Evolutionary conservation across 1,140 invertebrate species (phyloP).

Genomic region (Papilio glaucus): DNA sequence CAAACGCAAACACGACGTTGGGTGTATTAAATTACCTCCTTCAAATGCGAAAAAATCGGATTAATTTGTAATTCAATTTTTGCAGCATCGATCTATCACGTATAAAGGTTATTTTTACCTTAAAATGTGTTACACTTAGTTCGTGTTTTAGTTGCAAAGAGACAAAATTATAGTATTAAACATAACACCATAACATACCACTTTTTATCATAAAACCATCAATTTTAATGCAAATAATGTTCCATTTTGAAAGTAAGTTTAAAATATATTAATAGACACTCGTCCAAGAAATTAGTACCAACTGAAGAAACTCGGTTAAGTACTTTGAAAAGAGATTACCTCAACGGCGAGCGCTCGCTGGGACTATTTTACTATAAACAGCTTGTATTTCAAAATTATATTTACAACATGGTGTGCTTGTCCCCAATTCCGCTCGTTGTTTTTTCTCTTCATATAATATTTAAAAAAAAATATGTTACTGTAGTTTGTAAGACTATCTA

Average conservation of each 20-base stretch:
- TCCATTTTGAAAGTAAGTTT: neutral
- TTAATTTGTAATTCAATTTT: no score
- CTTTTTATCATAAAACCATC: no score
- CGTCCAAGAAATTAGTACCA: slow-evolving; percentile 6
- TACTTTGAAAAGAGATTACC: slow-evolving; percentile 5
- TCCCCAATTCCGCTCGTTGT: neutral
- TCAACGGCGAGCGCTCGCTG: neutral
- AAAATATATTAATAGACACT: neutral
- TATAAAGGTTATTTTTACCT: no score
- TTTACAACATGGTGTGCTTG: neutral
- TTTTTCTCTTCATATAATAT: neutral
- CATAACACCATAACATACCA: no score
- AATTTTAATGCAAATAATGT: no score
- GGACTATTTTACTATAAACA: neutral
- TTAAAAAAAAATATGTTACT: neutral
- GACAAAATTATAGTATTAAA: no score
- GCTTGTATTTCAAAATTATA: neutral
- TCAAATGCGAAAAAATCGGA: no score
- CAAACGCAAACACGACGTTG: no score
- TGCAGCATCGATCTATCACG: no score
- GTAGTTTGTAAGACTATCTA: neutral
- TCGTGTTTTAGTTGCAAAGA: no score
- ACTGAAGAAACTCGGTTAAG: slow-evolving; percentile 21
- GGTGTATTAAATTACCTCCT: no score
- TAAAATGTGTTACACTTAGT: no score